Base-by-base conservation (phyloP, 2,113 vertebrate species). In the Myocastor coypus region DNA sequence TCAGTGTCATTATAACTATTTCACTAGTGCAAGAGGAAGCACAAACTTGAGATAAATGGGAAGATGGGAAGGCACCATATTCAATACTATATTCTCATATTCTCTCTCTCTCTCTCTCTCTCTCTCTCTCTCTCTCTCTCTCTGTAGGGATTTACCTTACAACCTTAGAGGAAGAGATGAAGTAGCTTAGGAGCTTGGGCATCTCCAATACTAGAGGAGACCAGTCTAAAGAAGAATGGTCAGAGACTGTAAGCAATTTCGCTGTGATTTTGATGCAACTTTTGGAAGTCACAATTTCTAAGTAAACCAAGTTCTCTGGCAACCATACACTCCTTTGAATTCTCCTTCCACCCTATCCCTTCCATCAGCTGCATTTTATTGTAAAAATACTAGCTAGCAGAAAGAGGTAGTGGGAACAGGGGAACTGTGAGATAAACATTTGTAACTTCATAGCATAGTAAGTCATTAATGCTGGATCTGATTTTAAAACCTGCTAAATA, bases 221-320 rank as follows among this genome's bases (percentile, higher is more conserved):
- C 6, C 32, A 2, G 14, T 42, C 42, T 78, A 61, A 69, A 46
- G 9, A 87, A 64, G 63, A 89, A 88, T 4, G 66, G 52, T 73
- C 83, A 89, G 66, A 94, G 68, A 61, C 9, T 57, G 63, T 80
- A 71, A 40, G 63, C 1, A 59, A 61, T 66, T 96, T 1, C 59
- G 73, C 68, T 12, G 57, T 32, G 28, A 75, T 68, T 40, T 93
- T 86, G 28, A 61, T 34, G 22, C 17, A 85, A 92, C 69, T 94
- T 83, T 26, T 87, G 63, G 55, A 93, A 96, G 94, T 94, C 86
- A 86, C 57, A 92, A n/a, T 87, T 92, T 85, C 83, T 40, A 20
- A 87, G 84, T 64, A 46, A 91, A 37, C 26, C 37, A 46, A 83
- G 69, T 87, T 96, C 63, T 89, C 88, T 84, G 89, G 93, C 84